Evolutionary conservation across 2,797 vertebrate genomes (phyloP).

Genomic region (Margarornis squamiger): DNA sequence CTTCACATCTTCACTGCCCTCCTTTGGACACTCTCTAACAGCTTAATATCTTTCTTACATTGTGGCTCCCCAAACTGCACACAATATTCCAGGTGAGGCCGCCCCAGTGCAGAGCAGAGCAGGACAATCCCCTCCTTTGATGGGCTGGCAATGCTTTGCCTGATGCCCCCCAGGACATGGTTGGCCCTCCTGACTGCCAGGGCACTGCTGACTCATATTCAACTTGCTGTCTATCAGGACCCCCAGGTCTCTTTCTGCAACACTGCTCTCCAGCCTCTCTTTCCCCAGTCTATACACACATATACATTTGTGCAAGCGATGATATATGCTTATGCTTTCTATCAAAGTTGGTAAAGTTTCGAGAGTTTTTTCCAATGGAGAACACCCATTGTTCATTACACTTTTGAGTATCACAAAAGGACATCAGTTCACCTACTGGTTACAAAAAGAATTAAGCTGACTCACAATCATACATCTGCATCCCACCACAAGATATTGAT

Average conservation of each 20-base stretch:
- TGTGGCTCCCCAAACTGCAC: background rate
- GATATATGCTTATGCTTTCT: background rate
- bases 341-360: background rate
- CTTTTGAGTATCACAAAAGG: background rate
- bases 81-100: rapidly evolving
- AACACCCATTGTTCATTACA: background rate
- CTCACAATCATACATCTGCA: background rate
- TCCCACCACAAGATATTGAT: background rate
- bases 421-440: background rate
- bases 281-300: background rate
- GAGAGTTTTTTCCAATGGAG: background rate
- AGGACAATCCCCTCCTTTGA: background rate
- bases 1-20: rapidly evolving
- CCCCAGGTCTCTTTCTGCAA: background rate
- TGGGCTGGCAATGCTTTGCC: rapidly evolving
- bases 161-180: rapidly evolving
- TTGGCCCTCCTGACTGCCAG: background rate
- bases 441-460: background rate
- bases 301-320: background rate
- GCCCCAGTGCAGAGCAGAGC: background rate
- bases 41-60: background rate
- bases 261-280: rapidly evolving
- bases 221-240: rapidly evolving
- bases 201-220: background rate
- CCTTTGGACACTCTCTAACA: rapidly evolving